Evolutionary conservation across 2,797 vertebrate species (phyloP), one percentile per base, ranked within the genome.

Genomic region (Philypnodon macrostomus): DNA sequence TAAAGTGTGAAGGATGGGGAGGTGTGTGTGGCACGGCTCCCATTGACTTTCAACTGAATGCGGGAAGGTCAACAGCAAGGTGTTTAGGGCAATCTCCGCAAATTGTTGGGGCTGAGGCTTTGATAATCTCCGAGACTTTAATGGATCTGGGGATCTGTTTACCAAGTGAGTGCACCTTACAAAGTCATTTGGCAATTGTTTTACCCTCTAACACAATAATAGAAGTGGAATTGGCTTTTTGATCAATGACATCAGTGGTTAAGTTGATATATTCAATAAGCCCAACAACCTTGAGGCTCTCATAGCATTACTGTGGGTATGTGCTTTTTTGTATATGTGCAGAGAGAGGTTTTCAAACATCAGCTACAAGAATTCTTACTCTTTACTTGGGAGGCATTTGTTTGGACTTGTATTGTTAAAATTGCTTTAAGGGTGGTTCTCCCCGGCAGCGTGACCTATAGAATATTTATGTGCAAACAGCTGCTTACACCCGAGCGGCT

Each of bases 161-260:
- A 87, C 85, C 83, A 86, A 87, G 86, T 79, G 79, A 79, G 75
- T 80, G 75, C 78, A 78, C 80, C 83, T 78, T 67, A 69, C 86
- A 91, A 90, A 90, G 88, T 90, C 87, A 87, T 86, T 83, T 79
- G 78, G 71, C 77, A 86, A 87, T 88, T 84, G 83, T 84, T 87
- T 85, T 84, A 78, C 81, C 82, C 84, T 77, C 83, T 84, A 85
- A 85, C 73, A 67, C 73, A 86, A 85, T 87, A 87, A 88, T 82
- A 87, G 81, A 85, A 86, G 69, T 84, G 83, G 83, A 88, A 90
- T 89, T 80, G 86, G 82, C 80, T 88, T 88, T 87, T 88, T 88
- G 87, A 89, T 90, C 84, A 88, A 88, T 89, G 86, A 84, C 87
- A 89, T 87, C 77, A 80, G 79, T 81, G 79, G 75, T 85, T 88